Base-by-base conservation (phyloP, 2,888 invertebrate species). In the Euplagia quadripunctaria region DNA sequence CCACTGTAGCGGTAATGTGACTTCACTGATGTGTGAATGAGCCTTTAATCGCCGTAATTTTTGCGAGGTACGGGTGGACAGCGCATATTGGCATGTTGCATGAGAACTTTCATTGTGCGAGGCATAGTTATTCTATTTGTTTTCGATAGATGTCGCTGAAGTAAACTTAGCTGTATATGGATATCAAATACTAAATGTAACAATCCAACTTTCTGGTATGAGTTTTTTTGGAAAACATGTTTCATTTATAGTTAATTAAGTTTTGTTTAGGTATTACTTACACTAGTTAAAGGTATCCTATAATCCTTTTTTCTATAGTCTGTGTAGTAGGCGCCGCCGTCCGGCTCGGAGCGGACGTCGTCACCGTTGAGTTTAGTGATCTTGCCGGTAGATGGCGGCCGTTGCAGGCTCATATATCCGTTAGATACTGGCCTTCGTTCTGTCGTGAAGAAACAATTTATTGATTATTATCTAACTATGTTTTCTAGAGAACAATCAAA, bases 241-340 rank as follows among this genome's bases (percentile, higher is more conserved):
- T 31, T 31, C 31, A 31, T 31, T 31, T 31, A 31, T 31, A 31
- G 31, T 31, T 31, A 31, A 31, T 31, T 14, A 2, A 20, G 9
- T 31, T 31, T 17, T 66, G 1, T 66, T 66, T 41, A 7, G 17
- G 20, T 17, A 58, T 17, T 88, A 94, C 96, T 95, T 74, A 96
- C 96, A 91, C 94, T 96, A 91, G 96, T 95, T 88, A 96, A 90
- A 84, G 96, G 96, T 92, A 96, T 95, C 76, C 92, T 96, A 87
- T 96, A 95, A 81, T 96, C 96, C 82, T 96, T 96, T 90, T 95
- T 96, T 86, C 93, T 92, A 80, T 93, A 94, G 71, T 95, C 95
- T 14, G 92, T 92, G 84, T 94, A 96, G 85, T 92, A 96, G 9
- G 94, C 92, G 43, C 94, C 94, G 0, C 94, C 95, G 31, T 96